Percentiles rank a stretch among this genome's conserved stretches.
Conservation (phyloP, 2,888 invertebrate species). For the Limenitis camilla region DNA sequence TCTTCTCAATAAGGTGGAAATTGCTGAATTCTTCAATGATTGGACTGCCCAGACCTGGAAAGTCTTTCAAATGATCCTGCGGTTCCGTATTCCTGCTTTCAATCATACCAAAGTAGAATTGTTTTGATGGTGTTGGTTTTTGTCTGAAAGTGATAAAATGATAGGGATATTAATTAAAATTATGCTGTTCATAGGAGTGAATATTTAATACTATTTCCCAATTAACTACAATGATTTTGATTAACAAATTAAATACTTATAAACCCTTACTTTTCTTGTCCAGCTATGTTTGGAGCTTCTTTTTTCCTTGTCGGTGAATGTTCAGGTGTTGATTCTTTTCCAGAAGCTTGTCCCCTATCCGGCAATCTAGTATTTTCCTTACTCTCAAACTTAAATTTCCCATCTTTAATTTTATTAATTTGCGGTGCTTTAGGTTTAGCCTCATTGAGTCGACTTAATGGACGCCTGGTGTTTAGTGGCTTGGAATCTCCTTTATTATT, state of each 20-base stretch:
- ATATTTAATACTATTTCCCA: too few species aligned
- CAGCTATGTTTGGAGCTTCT: constrained; percentile 31
- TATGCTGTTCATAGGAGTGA: too few species aligned
- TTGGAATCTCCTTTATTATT: constrained; percentile 40
- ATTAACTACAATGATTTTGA: too few species aligned
- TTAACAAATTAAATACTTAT: neutral
- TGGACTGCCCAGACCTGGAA: constrained; percentile 62
- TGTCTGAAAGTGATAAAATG: constrained; percentile 30
- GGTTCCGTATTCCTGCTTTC: constrained; percentile 57
- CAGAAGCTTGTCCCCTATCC: constrained; percentile 75
- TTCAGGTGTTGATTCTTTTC: constrained; percentile 78
- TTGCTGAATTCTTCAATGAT: constrained; percentile 65
- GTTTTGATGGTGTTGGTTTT: constrained; percentile 56
- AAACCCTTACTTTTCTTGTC: constrained; percentile 48
- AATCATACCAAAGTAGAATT: constrained; percentile 88
- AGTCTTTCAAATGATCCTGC: constrained; percentile 56
- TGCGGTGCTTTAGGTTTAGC: constrained; percentile 38
- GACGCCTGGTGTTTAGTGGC: constrained; percentile 38
- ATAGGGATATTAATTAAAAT: too few species aligned
- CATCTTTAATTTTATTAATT: constrained; percentile 31
- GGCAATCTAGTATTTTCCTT: constrained; percentile 51
- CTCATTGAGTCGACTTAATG: constrained; percentile 50
- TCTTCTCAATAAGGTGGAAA: constrained; percentile 64
- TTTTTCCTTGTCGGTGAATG: constrained; percentile 69
- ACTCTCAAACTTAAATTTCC: constrained; percentile 42